Percentiles rank a stretch among this genome's conserved stretches.
Conservation (phyloP, 2,888 invertebrate genomes). For the Anorthoa munda region DNA sequence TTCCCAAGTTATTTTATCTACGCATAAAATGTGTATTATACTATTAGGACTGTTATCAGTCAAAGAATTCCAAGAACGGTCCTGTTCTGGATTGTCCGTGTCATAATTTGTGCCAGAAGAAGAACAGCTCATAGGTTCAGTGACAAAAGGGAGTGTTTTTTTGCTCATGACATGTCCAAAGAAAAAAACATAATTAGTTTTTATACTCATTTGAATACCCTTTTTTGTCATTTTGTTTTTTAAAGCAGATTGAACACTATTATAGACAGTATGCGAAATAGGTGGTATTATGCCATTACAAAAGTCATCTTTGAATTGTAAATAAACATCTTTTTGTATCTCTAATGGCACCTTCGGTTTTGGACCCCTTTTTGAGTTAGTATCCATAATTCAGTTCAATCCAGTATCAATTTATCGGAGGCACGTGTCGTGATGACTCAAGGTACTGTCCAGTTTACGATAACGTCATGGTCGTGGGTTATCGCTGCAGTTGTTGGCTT, state of each 20-base stretch:
- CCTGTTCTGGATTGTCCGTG: constrained; percentile 24
- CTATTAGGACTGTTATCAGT: constrained; percentile 18
- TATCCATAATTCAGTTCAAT: constrained; percentile 14
- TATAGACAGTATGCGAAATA: constrained; percentile 28
- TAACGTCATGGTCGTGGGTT: constrained; percentile 18
- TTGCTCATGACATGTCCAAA: constrained; percentile 26
- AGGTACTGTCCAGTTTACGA: constrained; percentile 22
- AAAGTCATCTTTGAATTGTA: constrained; percentile 28
- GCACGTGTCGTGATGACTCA: constrained; percentile 23
- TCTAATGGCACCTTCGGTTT: constrained; percentile 27
- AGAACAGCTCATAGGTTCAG: constrained; percentile 22
- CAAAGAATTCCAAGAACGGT: constrained; percentile 21
- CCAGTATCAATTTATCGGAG: constrained; percentile 20
- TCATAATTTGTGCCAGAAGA: constrained; percentile 26
- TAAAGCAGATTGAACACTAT: constrained; percentile 22
- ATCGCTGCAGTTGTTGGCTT: constrained; percentile 15
- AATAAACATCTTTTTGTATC: constrained; percentile 19
- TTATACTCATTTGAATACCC: constrained; percentile 23
- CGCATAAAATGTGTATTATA: constrained; percentile 29
- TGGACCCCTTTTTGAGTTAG: constrained; percentile 24
- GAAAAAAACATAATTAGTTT: constrained; percentile 23
- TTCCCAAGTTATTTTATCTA: constrained; percentile 31
- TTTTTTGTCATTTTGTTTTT: constrained; percentile 30
- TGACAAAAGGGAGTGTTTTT: constrained; percentile 23
- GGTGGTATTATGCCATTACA: constrained; percentile 23